A percentile compares a stretch with the other conserved stretches of the same genome.
Conservation (phyloP, 2,797 vertebrate species). For the Champsocephalus gunnari region DNA sequence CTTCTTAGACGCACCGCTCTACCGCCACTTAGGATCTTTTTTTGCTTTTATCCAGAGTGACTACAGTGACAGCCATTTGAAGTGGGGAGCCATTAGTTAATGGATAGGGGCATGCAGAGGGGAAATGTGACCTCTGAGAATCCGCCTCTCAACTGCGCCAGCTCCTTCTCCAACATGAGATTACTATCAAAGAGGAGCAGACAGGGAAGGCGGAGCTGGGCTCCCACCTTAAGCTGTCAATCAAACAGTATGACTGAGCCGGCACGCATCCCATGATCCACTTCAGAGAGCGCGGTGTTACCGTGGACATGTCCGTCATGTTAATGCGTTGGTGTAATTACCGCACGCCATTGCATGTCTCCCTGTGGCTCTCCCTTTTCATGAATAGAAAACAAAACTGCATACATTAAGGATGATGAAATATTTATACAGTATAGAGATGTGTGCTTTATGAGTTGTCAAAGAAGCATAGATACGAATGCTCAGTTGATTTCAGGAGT, state of each 20-base stretch:
- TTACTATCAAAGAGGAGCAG: constrained; percentile 71
- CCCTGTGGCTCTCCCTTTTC: constrained; percentile 19
- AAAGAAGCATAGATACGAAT: neutral
- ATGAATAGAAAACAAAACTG: constrained; percentile 23
- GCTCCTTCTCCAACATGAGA: constrained; percentile 49
- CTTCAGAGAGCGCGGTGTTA: constrained; percentile 49
- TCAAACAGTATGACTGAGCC: constrained; percentile 53
- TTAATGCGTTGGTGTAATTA: constrained; percentile 53
- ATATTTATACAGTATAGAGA: neutral
- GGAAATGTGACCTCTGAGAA: constrained; percentile 56
- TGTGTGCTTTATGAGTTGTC: neutral
- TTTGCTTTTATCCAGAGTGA: constrained; percentile 52
- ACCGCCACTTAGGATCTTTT: constrained; percentile 54
- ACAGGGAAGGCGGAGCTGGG: constrained; percentile 42
- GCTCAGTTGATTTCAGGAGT: neutral
- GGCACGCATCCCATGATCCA: constrained; percentile 56
- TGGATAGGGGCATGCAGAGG: constrained; percentile 54
- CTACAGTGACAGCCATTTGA: constrained; percentile 65
- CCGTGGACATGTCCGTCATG: constrained; percentile 54
- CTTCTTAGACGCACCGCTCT: constrained; percentile 28
- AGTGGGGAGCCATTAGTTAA: constrained; percentile 74
- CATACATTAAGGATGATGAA: neutral
- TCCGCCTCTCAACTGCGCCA: constrained; percentile 33
- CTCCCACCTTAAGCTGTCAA: constrained; percentile 67
- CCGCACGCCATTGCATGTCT: constrained; percentile 17